phyloP scores from a whole-genome alignment of 1,140 invertebrate genomes.

The Carcinoscorpius rotundicauda region DNA sequence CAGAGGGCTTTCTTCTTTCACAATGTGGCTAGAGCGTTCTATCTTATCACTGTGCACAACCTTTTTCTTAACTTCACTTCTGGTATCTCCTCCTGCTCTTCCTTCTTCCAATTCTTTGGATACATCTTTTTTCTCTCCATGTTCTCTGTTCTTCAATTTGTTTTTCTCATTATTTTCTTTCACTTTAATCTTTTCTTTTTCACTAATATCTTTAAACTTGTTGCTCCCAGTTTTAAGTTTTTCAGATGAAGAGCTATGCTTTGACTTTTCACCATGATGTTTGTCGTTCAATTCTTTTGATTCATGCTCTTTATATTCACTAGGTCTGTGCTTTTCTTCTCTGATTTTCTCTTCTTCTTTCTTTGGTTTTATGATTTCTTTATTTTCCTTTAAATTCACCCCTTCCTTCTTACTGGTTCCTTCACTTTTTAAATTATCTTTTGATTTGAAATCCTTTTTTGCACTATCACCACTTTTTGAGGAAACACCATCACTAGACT shows the following conservation, averaged over 20 bases:
- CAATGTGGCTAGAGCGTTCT: too few relatives aligned
- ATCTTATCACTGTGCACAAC: constrained; percentile 29
- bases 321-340: constrained; percentile 17
- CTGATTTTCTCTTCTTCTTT: constrained; percentile 17
- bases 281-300: constrained; percentile 6
- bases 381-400: constrained; percentile 8
- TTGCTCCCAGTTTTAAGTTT: constrained; percentile 20
- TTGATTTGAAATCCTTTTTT: neutral
- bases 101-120: neutral
- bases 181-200: constrained; percentile 27
- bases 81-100: neutral
- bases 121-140: neutral
- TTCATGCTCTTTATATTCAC: constrained; percentile 10
- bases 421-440: constrained; percentile 8
- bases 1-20: constrained; percentile 13
- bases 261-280: constrained; percentile 27
- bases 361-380: constrained; percentile 15
- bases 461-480: neutral
- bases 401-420: constrained; percentile 7
- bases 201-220: constrained; percentile 28
- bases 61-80: constrained; percentile 28
- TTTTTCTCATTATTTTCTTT: constrained; percentile 19
- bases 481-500: neutral
- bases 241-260: constrained; percentile 26
- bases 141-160: neutral